Conservation (phyloP, 2,888 invertebrate species). For the Drosophila mercatorum region DNA sequence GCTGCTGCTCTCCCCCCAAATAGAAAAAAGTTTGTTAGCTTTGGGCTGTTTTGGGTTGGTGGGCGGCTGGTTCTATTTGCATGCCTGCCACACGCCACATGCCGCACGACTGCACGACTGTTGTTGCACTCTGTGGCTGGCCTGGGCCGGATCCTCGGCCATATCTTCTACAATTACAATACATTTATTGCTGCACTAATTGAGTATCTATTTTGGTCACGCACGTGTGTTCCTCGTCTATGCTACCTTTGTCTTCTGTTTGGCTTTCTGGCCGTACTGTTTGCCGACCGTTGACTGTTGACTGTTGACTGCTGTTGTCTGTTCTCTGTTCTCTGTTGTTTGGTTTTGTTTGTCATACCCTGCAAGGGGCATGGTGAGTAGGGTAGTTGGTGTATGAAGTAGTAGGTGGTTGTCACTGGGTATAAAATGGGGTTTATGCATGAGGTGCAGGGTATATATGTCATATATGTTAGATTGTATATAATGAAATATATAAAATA, state of each 20-base stretch:
- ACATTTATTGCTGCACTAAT: conserved; percentile 73
- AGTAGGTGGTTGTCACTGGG: not conserved
- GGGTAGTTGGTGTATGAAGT: not conserved
- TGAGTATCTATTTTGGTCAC: conserved; percentile 75
- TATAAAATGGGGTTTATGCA: not conserved
- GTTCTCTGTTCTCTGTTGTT: conserved; percentile 12
- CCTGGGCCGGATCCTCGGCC: conserved; percentile 2
- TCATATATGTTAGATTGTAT: not conserved
- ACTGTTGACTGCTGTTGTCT: not conserved
- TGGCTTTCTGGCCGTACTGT: conserved; percentile 1
- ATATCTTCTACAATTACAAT: conserved; percentile 63
- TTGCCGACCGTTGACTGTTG: not conserved
- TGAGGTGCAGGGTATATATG: too few species aligned
- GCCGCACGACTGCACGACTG: conserved; percentile 62
- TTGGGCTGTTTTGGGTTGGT: conserved; percentile 1
- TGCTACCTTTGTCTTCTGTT: conserved; percentile 17
- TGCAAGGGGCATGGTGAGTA: not conserved
- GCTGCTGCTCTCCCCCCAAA: not conserved
- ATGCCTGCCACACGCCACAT: conserved; percentile 40
- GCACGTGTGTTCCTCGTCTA: conserved; percentile 56
- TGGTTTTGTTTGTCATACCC: conserved; percentile 26
- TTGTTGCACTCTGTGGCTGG: conserved; percentile 36
- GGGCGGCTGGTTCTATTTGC: conserved; percentile 45
- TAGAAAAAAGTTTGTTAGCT: conserved; percentile 1
- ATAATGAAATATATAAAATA: not conserved